phyloP scores from a whole-genome alignment of 2,113 vertebrate genomes.

The Brachypodius melanocephalos region DNA sequence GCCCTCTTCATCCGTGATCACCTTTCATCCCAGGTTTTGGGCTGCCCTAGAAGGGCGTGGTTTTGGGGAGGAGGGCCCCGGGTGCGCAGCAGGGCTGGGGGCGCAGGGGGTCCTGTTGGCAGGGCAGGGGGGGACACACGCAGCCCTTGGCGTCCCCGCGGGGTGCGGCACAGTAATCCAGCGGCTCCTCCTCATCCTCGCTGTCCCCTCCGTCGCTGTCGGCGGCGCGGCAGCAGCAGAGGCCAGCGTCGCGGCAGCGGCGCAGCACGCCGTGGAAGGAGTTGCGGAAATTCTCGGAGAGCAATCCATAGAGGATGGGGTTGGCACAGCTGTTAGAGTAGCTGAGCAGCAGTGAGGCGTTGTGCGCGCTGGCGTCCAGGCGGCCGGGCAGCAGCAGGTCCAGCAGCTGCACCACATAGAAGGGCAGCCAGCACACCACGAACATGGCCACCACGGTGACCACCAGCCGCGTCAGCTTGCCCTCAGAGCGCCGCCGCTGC shows the following conservation, averaged over 20 bases:
- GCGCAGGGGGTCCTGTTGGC: constrained; percentile 56
- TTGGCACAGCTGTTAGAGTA: constrained; percentile 91
- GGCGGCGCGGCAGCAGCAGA: neutral
- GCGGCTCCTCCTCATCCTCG: constrained; percentile 69
- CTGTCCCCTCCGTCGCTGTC: accelerated
- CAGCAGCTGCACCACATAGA: constrained; percentile 86
- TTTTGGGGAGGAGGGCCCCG: constrained; percentile 54
- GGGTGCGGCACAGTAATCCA: constrained; percentile 62
- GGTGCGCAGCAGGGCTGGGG: constrained; percentile 59
- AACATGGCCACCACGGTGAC: constrained; percentile 87
- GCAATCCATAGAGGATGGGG: constrained; percentile 87
- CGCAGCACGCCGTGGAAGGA: constrained; percentile 88
- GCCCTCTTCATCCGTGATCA: neutral
- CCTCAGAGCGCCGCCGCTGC: constrained; percentile 86
- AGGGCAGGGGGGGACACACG: constrained; percentile 52
- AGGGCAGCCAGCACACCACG: constrained; percentile 91
- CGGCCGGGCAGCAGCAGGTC: constrained; percentile 80
- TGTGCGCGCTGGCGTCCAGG: constrained; percentile 82
- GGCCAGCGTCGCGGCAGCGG: constrained; percentile 57
- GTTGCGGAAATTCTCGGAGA: constrained; percentile 87
- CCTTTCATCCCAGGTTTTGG: accelerated
- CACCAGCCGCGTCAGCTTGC: constrained; percentile 85
- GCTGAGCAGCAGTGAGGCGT: constrained; percentile 86
- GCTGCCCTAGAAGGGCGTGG: constrained; percentile 60
- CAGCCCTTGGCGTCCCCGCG: constrained; percentile 59